Conservation (phyloP, 2,888 invertebrate genomes). For the Sialis fuliginosa region DNA sequence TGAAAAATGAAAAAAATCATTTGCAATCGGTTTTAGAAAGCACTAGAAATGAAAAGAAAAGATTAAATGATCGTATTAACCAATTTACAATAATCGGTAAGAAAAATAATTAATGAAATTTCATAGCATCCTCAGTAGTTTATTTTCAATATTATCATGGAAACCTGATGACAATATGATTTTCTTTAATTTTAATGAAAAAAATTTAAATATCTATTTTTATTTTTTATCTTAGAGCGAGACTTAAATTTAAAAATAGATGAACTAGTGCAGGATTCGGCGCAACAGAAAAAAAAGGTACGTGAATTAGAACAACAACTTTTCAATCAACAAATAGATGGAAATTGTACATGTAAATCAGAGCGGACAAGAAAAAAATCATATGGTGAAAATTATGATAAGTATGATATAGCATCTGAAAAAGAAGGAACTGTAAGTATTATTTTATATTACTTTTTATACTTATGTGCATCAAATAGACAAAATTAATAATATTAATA, state of each 20-base stretch:
- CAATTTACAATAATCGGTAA: conserved; percentile 40
- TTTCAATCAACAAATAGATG: neutral
- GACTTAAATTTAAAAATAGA: conserved; percentile 31
- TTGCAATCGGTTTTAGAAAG: conserved; percentile 37
- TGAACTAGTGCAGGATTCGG: conserved; percentile 24
- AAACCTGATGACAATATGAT: neutral
- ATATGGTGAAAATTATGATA: too few relatives aligned
- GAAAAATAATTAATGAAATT: neutral
- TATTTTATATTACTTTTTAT: too few relatives aligned
- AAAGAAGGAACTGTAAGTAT: too few relatives aligned
- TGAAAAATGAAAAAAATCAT: conserved; percentile 35
- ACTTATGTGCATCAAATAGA: too few relatives aligned
- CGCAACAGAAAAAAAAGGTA: conserved; percentile 26
- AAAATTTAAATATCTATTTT: neutral
- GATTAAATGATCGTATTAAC: conserved; percentile 34
- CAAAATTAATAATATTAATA: too few relatives aligned
- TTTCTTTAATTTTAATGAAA: neutral
- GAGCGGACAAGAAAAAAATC: too few relatives aligned
- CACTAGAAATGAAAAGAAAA: conserved; percentile 34
- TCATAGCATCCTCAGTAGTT: neutral
- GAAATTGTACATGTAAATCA: too few relatives aligned
- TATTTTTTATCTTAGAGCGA: conserved; percentile 1
- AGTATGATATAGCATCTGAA: too few relatives aligned
- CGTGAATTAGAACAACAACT: conserved; percentile 24
- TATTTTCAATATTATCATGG: neutral